Conservation (phyloP, 2,797 vertebrate species). For the Oceanodroma leucorhoa region DNA sequence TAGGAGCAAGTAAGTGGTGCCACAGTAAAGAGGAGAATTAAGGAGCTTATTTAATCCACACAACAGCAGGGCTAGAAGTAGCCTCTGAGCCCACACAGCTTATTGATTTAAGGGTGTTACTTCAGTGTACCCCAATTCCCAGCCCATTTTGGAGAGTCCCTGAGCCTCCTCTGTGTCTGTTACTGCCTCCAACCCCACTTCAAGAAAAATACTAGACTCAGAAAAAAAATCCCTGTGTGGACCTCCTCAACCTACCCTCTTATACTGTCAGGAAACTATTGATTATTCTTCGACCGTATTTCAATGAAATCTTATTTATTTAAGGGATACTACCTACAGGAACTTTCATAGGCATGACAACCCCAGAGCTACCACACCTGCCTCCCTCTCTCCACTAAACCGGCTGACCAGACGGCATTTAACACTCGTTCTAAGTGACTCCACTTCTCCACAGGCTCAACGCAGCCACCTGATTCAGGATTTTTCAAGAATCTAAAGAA, state of each 20-base stretch:
- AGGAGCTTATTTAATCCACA: background rate
- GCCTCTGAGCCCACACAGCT: background rate
- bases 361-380: background rate
- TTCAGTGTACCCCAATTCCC: rapidly evolving
- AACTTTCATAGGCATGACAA: rapidly evolving
- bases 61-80: background rate
- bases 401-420: no score
- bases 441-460: background rate
- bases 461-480: background rate
- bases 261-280: no score
- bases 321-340: rapidly evolving
- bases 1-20: background rate
- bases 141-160: background rate
- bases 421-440: background rate
- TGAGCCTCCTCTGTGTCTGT: background rate
- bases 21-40: background rate
- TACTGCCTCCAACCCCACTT: background rate
- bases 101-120: no score
- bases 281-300: no score
- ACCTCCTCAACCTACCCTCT: no score
- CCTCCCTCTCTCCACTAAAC: background rate
- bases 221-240: background rate
- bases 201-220: background rate
- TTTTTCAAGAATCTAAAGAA: no score
- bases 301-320: rapidly evolving